Conservation (phyloP, 2,113 vertebrate species). For the Casuarius casuarius region DNA sequence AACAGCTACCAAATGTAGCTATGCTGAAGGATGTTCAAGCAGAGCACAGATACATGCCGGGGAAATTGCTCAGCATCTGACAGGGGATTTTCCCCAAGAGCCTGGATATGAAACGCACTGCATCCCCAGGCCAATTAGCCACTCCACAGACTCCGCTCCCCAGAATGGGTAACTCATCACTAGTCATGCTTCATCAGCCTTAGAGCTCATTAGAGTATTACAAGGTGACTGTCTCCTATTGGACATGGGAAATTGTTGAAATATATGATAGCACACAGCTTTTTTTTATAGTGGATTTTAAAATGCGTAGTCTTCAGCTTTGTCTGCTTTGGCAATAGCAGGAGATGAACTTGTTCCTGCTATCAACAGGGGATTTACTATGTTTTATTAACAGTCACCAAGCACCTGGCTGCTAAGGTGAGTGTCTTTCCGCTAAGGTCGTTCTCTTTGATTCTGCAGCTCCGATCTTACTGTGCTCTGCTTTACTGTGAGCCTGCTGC, state of each 20-base stretch:
- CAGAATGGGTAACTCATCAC: not conserved
- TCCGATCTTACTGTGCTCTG: not conserved
- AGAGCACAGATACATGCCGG: not conserved
- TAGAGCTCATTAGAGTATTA: not conserved
- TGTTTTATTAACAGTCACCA: not conserved
- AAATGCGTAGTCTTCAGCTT: not conserved
- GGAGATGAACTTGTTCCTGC: not conserved
- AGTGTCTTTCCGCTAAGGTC: not conserved
- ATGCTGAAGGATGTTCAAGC: not conserved
- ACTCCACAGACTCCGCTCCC: not conserved
- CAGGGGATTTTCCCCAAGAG: not conserved
- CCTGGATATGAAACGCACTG: not conserved
- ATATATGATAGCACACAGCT: not conserved
- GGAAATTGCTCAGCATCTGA: not conserved
- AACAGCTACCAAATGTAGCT: not conserved
- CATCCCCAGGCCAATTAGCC: not conserved
- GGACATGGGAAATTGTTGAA: not conserved
- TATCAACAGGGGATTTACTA: not conserved
- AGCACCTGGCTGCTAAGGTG: not conserved
- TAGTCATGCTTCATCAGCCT: not conserved
- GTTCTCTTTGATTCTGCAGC: conserved; percentile 4
- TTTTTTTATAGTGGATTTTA: not conserved
- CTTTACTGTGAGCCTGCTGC: not conserved
- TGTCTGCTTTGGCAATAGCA: not conserved
- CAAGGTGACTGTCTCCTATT: not conserved